phyloP scores from a whole-genome alignment of 2,113 vertebrate genomes.

The Lepisosteus oculatus region DNA sequence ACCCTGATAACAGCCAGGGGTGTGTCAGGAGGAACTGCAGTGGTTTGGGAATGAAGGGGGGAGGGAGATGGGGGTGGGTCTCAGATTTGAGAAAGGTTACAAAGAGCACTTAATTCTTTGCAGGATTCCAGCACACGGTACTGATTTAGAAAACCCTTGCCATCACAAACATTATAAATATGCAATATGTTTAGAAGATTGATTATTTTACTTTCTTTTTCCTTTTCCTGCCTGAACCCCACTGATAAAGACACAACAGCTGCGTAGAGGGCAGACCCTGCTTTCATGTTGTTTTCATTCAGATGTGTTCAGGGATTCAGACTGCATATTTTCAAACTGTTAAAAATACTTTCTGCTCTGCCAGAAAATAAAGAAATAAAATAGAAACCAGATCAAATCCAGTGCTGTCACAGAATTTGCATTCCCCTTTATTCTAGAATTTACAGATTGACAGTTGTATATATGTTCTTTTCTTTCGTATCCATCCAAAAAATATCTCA shows the following conservation, averaged over 20 bases:
- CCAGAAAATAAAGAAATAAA: not conserved
- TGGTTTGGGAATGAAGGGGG: not conserved
- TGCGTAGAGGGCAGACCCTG: not conserved
- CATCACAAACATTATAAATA: slow-evolving; percentile 35
- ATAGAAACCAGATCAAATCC: not conserved
- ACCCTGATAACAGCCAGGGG: no score
- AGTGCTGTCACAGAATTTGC: no score
- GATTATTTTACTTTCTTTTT: slow-evolving; percentile 31
- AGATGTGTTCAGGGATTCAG: not conserved
- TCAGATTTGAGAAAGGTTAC: slow-evolving; percentile 13
- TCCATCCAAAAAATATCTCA: no score
- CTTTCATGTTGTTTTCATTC: not conserved
- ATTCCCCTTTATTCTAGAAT: no score
- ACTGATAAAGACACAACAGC: slow-evolving; percentile 24
- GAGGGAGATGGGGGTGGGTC: not conserved
- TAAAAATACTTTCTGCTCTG: not conserved
- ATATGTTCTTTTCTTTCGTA: no score
- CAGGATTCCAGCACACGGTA: slow-evolving; percentile 25
- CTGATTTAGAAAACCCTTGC: slow-evolving; percentile 24
- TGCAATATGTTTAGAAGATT: slow-evolving; percentile 32
- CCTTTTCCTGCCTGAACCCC: slow-evolving; percentile 27
- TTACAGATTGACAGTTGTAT: no score
- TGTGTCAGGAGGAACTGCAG: no score
- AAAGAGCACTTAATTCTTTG: slow-evolving; percentile 16
- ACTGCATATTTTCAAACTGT: not conserved